phyloP scores from a whole-genome alignment of 2,797 vertebrate species.

The Austrolebias charrua region DNA sequence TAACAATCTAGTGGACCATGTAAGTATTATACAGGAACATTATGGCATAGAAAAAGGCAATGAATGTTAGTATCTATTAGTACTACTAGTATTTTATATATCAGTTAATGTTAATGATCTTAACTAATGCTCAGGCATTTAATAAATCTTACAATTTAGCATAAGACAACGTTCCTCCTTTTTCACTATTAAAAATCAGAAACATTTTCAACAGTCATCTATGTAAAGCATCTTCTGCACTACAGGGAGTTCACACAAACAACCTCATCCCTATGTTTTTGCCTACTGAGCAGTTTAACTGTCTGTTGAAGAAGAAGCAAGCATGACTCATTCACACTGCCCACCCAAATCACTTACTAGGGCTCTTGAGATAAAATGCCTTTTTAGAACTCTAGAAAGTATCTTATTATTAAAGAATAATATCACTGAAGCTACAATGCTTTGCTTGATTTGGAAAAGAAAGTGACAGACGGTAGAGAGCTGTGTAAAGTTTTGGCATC shows the following conservation, averaged over 20 bases:
- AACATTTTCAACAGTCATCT: background rate
- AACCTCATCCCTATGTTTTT: slow-evolving; percentile 9
- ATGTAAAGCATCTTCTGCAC: slow-evolving; percentile 4
- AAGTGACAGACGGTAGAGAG: slow-evolving; percentile 17
- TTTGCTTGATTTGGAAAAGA: slow-evolving; percentile 35
- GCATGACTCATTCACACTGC: slow-evolving; percentile 22
- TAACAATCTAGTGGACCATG: no score
- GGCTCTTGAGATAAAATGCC: slow-evolving; percentile 32
- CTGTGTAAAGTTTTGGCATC: background rate
- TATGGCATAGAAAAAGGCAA: no score
- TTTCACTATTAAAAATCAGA: background rate
- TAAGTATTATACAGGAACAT: no score
- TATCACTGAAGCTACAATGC: slow-evolving; percentile 48
- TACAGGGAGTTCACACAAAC: slow-evolving; percentile 7
- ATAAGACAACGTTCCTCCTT: background rate
- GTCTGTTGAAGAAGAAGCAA: slow-evolving; percentile 15
- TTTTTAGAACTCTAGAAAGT: slow-evolving; percentile 24
- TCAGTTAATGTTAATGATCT: no score
- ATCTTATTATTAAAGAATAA: slow-evolving; percentile 45
- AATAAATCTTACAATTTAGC: no score
- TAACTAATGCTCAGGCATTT: no score
- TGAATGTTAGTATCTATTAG: no score
- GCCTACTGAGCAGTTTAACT: slow-evolving; percentile 20
- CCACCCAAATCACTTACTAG: slow-evolving; percentile 33
- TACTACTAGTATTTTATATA: no score